A percentile compares a stretch with the other conserved stretches of the same genome.
Evolutionary conservation across 2,797 vertebrate species (phyloP).

Genomic region (Poeciliopsis presidionis): DNA sequence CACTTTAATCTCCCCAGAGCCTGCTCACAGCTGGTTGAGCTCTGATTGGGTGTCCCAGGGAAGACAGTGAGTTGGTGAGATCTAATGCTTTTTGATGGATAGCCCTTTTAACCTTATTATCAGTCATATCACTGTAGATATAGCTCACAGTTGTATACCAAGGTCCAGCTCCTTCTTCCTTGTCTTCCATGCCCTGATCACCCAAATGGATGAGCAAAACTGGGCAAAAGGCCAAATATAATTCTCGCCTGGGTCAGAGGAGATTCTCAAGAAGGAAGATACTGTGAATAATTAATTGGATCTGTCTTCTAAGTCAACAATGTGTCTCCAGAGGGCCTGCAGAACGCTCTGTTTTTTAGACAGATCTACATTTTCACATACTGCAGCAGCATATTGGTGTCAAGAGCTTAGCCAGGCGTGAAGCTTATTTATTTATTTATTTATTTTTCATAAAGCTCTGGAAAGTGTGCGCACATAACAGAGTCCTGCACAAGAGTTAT

Average conservation of each 20-base stretch:
- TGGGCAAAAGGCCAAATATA: constrained; percentile 49
- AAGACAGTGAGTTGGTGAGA: constrained; percentile 19
- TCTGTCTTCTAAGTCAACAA: constrained; percentile 70
- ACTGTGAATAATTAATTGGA: constrained; percentile 71
- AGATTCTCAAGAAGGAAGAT: constrained; percentile 49
- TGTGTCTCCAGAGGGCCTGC: constrained; percentile 46
- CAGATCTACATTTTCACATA: constrained; percentile 50
- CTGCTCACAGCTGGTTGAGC: constrained; percentile 23
- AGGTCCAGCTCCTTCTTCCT: constrained; percentile 1
- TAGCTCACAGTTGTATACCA: constrained; percentile 18
- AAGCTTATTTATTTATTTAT: constrained; percentile 22
- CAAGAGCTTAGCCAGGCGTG: constrained; percentile 62
- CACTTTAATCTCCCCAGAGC: constrained; percentile 21
- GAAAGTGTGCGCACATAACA: constrained; percentile 39
- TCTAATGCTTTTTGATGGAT: constrained; percentile 52
- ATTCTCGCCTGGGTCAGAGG: constrained; percentile 32
- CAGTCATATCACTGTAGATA: constrained; percentile 18
- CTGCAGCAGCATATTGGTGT: constrained; percentile 62
- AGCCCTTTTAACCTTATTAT: constrained; percentile 65
- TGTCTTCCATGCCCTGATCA: constrained; percentile 36
- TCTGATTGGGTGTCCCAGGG: constrained; percentile 20
- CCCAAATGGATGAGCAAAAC: constrained; percentile 39
- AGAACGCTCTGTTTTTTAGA: constrained; percentile 39
- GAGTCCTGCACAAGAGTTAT: constrained; percentile 12
- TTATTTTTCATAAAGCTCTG: constrained; percentile 31